Conservation (phyloP, 2,888 invertebrate genomes). For the Lissonota sp. region DNA sequence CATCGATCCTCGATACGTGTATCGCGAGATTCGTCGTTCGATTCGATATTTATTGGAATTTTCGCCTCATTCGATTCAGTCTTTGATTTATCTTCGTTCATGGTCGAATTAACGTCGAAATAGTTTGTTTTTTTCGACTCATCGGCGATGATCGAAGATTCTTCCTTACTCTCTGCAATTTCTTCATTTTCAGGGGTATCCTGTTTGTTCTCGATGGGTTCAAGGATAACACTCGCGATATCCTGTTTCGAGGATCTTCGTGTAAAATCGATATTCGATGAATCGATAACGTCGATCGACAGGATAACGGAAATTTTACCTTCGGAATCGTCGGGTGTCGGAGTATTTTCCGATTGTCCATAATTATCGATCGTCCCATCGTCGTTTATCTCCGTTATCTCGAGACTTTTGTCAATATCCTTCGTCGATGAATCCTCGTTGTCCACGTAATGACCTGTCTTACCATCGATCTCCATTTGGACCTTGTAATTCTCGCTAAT, state of each 20-base stretch:
- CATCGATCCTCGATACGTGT: not conserved
- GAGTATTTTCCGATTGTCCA: constrained; percentile 15
- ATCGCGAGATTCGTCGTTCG: not conserved
- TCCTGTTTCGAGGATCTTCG: not conserved
- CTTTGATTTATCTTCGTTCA: not conserved
- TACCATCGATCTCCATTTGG: constrained; percentile 54
- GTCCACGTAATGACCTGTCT: constrained; percentile 37
- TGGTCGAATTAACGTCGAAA: not conserved
- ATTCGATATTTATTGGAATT: not conserved
- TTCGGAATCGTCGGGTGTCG: constrained; percentile 56
- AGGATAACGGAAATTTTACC: constrained; percentile 51
- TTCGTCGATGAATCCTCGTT: constrained; percentile 26
- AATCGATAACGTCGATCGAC: constrained; percentile 48
- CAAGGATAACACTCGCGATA: not conserved
- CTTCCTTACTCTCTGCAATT: not conserved
- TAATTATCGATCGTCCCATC: no score
- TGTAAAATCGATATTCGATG: constrained; percentile 7
- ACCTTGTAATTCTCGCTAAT: constrained; percentile 66
- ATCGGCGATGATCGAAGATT: not conserved
- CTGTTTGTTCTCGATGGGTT: not conserved
- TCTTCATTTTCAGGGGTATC: not conserved
- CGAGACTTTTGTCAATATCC: not conserved
- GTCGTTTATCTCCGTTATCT: constrained; percentile 1
- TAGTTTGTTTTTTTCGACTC: no score
- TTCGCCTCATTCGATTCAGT: not conserved